A percentile compares a stretch with the other conserved stretches of the same genome.
phyloP scores from a whole-genome alignment of 2,888 invertebrate species.

The Drosophila sordidapex region DNA sequence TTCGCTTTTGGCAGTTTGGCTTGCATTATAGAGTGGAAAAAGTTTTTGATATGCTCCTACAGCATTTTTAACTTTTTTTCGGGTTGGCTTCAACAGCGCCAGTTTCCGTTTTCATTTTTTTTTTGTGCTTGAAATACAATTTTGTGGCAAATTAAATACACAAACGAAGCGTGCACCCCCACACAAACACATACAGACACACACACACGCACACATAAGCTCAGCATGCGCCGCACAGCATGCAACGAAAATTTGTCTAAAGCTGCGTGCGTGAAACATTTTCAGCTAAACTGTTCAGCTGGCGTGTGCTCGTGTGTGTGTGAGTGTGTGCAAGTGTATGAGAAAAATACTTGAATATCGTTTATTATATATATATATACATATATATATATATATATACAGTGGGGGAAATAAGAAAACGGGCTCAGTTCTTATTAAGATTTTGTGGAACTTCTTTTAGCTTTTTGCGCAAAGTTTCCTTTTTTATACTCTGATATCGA shows the following conservation, averaged over 20 bases:
- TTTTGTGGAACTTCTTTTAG: not conserved
- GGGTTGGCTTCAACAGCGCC: conserved; percentile 20
- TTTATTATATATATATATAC: not conserved
- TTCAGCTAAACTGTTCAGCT: conserved; percentile 40
- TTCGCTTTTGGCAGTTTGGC: conserved; percentile 36
- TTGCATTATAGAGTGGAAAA: conserved; percentile 50
- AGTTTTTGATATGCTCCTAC: conserved; percentile 71
- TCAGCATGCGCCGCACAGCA: conserved; percentile 59
- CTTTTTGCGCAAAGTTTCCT: not conserved
- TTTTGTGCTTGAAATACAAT: conserved; percentile 58
- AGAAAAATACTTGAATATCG: conserved; percentile 7
- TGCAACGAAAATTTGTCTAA: conserved; percentile 65
- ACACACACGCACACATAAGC: conserved; percentile 7
- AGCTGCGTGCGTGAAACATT: conserved; percentile 55
- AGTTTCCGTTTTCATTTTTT: conserved; percentile 13
- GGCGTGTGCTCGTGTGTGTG: conserved; percentile 2
- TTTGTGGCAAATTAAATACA: conserved; percentile 79
- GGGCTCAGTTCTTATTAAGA: not conserved
- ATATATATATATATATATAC: not conserved
- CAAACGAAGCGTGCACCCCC: conserved; percentile 59
- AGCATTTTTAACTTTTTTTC: conserved; percentile 56
- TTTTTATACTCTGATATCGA: not conserved
- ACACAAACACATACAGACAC: conserved; percentile 28
- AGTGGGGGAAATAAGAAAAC: not conserved
- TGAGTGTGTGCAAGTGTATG: conserved; percentile 11